Evolutionary conservation across 1,140 invertebrate species (phyloP).

Genomic region (Pentalonia nigronervosa): DNA sequence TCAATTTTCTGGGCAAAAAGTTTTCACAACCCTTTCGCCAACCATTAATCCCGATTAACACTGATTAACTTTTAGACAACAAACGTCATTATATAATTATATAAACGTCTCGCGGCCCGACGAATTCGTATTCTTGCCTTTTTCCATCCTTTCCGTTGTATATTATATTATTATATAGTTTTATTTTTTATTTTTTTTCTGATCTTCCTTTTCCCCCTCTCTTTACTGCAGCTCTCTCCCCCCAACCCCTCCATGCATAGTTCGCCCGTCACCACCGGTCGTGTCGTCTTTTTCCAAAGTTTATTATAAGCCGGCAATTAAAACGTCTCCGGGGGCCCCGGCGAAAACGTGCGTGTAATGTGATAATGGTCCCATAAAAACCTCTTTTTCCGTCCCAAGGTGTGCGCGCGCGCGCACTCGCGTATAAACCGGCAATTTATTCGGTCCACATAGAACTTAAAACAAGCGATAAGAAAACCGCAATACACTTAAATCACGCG

Average conservation of each 20-base stretch:
- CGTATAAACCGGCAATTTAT: slow-evolving; percentile 56
- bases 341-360: slow-evolving; percentile 52
- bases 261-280: not conserved
- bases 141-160: not conserved
- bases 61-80: slow-evolving; percentile 57
- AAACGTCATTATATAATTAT: slow-evolving; percentile 55
- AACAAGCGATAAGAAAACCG: slow-evolving; percentile 57
- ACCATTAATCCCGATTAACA: slow-evolving; percentile 58
- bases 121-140: not conserved
- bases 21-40: slow-evolving; percentile 49
- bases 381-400: slow-evolving; percentile 46
- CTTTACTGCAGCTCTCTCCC: not conserved
- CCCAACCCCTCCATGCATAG: not conserved
- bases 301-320: slow-evolving; percentile 57
- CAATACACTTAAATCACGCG: slow-evolving; percentile 49
- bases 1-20: slow-evolving; percentile 55
- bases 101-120: slow-evolving; percentile 42
- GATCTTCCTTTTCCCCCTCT: not conserved
- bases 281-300: slow-evolving; percentile 44
- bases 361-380: slow-evolving; percentile 57
- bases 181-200: not conserved
- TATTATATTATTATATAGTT: not conserved
- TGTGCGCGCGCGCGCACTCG: slow-evolving; percentile 21
- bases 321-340: slow-evolving; percentile 37
- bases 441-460: slow-evolving; percentile 55